Conservation (phyloP, 1,140 invertebrate species). For the Sitophilus oryzae region DNA sequence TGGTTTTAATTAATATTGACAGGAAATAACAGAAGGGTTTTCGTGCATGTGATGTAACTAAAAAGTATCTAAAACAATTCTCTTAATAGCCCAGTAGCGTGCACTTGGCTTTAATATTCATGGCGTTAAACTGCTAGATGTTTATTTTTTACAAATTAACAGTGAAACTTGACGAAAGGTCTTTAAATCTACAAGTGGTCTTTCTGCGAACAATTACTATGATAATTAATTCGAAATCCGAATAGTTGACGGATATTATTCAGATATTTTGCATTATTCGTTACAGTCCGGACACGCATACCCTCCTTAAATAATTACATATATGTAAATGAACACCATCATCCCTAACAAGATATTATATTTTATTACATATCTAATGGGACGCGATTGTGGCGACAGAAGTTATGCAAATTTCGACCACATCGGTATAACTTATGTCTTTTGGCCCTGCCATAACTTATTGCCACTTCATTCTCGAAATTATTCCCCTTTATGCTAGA, state of each 20-base stretch:
- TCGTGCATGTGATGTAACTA: too few relatives aligned
- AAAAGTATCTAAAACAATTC: too few relatives aligned
- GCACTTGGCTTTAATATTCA: too few relatives aligned
- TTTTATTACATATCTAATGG: conserved; percentile 16
- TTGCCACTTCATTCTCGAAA: conserved; percentile 2
- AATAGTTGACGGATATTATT: not conserved
- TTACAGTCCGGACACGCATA: not conserved
- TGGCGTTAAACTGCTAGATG: too few relatives aligned
- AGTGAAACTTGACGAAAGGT: too few relatives aligned
- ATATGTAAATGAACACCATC: conserved; percentile 2
- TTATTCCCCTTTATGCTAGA: not conserved
- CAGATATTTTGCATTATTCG: not conserved
- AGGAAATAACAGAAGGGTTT: too few relatives aligned
- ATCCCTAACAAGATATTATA: conserved; percentile 9
- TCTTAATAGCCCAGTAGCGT: too few relatives aligned
- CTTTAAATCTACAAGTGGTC: not conserved
- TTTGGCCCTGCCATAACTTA: conserved; percentile 12
- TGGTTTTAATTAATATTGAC: too few relatives aligned
- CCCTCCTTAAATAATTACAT: not conserved
- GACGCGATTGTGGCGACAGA: conserved; percentile 8
- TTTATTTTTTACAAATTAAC: too few relatives aligned
- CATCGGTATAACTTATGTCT: conserved; percentile 12
- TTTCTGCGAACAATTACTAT: not conserved
- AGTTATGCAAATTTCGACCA: conserved; percentile 14
- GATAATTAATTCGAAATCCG: not conserved